phyloP scores from a whole-genome alignment of 2,888 invertebrate genomes.

The Hirtodrosophila trivittata region DNA sequence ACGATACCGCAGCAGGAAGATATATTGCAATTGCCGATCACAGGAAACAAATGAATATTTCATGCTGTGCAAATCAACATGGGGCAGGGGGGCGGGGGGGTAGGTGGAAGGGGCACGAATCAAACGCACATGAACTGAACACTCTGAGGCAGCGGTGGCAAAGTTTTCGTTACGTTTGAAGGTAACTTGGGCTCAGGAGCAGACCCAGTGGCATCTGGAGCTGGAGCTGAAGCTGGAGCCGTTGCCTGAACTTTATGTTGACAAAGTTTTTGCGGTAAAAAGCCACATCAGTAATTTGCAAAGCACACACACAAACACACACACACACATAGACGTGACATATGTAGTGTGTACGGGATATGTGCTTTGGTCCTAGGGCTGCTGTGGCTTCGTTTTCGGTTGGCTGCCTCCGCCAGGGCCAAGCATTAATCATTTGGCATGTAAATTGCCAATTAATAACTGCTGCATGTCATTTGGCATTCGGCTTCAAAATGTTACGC shows the following conservation, averaged over 20 bases:
- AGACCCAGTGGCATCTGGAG: slow-evolving; percentile 40
- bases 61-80: slow-evolving; percentile 79
- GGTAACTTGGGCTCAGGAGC: slow-evolving; percentile 56
- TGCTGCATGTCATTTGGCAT: slow-evolving; percentile 77
- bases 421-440: slow-evolving; percentile 78
- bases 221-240: slow-evolving; percentile 31
- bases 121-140: slow-evolving; percentile 15
- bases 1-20: slow-evolving; percentile 76
- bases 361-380: slow-evolving; percentile 48
- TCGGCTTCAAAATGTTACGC: slow-evolving; percentile 69
- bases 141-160: slow-evolving; percentile 25
- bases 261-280: slow-evolving; percentile 79
- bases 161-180: slow-evolving; percentile 62
- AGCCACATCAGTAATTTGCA: slow-evolving; percentile 79
- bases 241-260: slow-evolving; percentile 71
- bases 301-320: slow-evolving; percentile 43
- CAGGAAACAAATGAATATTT: slow-evolving; percentile 80
- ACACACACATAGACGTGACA: slow-evolving; percentile 49
- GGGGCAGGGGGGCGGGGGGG: slow-evolving; percentile 5
- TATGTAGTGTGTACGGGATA: slow-evolving; percentile 50
- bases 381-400: slow-evolving; percentile 68
- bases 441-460: slow-evolving; percentile 81
- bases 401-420: slow-evolving; percentile 63
- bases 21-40: slow-evolving; percentile 80
- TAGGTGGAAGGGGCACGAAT: background rate